A percentile compares a stretch with the other conserved stretches of the same genome.
Conservation (phyloP, 2,113 vertebrate species). For the Rhineura floridana region DNA sequence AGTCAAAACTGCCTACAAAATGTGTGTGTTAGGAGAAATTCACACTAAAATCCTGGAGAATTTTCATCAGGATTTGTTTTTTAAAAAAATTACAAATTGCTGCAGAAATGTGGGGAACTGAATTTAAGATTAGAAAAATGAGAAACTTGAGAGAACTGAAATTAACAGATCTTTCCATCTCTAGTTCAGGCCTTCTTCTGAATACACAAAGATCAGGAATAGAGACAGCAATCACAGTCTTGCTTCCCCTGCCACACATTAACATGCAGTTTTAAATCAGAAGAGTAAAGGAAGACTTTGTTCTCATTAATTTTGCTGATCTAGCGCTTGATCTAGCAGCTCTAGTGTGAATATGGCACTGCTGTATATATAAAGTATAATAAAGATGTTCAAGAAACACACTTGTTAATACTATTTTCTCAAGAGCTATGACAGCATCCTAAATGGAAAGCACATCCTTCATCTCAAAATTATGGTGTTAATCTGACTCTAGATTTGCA, state of each 20-base stretch:
- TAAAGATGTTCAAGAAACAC: neutral
- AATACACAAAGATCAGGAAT: neutral
- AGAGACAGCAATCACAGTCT: neutral
- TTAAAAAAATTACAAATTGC: no score
- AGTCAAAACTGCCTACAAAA: no score
- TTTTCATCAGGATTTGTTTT: no score
- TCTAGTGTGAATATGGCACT: neutral
- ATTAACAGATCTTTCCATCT: no score
- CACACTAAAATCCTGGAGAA: no score
- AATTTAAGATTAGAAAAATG: no score
- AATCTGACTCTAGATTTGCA: neutral
- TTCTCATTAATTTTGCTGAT: neutral
- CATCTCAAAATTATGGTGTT: neutral
- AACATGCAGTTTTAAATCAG: neutral
- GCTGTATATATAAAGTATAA: neutral
- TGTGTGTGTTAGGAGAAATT: no score
- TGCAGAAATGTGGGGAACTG: no score
- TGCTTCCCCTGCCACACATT: neutral
- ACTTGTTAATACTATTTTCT: neutral
- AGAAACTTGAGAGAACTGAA: no score
- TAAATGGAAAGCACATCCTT: neutral
- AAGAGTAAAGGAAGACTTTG: neutral
- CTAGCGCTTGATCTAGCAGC: neutral
- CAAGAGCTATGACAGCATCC: neutral
- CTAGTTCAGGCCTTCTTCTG: neutral